A percentile compares a stretch with the other conserved stretches of the same genome.
Conservation (phyloP, 1,140 invertebrate genomes). For the Cylas formicarius region DNA sequence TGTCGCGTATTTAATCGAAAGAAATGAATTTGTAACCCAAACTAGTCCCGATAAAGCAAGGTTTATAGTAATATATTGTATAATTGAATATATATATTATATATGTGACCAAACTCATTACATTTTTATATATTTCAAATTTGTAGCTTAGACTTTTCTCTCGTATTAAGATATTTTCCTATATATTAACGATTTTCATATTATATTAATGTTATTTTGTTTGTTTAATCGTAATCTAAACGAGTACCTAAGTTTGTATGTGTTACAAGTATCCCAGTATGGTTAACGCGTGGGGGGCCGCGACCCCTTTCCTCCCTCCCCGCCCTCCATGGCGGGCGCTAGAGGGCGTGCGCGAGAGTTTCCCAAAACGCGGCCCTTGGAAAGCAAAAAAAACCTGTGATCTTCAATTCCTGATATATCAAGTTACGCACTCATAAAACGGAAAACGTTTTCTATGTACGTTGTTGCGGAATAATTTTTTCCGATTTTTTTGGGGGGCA, state of each 20-base stretch:
- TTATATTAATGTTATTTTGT: constrained; percentile 36
- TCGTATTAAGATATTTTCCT: constrained; percentile 38
- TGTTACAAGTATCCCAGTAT: constrained; percentile 21
- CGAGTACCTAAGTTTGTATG: constrained; percentile 28
- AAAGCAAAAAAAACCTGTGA: constrained; percentile 41
- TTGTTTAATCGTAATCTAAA: constrained; percentile 32
- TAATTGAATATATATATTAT: constrained; percentile 29
- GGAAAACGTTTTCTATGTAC: constrained; percentile 34
- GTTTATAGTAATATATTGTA: constrained; percentile 29
- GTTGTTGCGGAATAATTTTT: constrained; percentile 17
- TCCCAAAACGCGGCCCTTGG: constrained; percentile 24
- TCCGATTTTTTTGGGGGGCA: constrained; percentile 19
- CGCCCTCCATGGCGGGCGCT: too few species aligned
- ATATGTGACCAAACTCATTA: constrained; percentile 35
- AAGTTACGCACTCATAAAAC: constrained; percentile 38
- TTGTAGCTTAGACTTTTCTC: constrained; percentile 27
- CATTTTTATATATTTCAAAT: constrained; percentile 31
- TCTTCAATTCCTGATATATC: constrained; percentile 41
- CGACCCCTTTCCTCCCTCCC: constrained; percentile 15
- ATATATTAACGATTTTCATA: constrained; percentile 31
- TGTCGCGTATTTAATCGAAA: constrained; percentile 35
- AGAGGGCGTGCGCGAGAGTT: too few species aligned
- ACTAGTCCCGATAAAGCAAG: constrained; percentile 38
- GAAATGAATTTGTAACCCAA: constrained; percentile 28
- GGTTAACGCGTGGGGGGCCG: constrained; percentile 31